Conservation (phyloP, 1,140 invertebrate genomes). For the Charaxes varanes region DNA sequence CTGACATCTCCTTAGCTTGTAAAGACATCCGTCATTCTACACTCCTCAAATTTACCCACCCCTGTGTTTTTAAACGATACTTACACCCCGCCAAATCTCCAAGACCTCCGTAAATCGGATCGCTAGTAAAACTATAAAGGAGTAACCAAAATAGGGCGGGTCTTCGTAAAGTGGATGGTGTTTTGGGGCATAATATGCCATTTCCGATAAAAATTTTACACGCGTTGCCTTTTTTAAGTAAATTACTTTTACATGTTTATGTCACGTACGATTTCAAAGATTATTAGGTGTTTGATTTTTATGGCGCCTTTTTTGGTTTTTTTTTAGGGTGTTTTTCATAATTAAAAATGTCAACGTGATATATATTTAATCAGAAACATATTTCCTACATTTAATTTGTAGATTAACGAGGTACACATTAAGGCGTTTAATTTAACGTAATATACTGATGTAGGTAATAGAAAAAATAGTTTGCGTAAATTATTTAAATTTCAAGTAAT, state of each 20-base stretch:
- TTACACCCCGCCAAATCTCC: constrained; percentile 29
- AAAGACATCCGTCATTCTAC: constrained; percentile 67
- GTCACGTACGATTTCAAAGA: background rate
- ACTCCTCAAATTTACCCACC: constrained; percentile 40
- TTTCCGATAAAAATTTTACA: constrained; percentile 47
- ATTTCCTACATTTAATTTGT: no score
- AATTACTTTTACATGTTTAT: constrained; percentile 1
- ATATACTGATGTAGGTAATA: no score
- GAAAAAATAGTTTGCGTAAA: no score
- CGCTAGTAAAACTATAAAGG: constrained; percentile 11
- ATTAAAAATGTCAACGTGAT: no score
- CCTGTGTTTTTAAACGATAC: constrained; percentile 41
- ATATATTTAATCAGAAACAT: no score
- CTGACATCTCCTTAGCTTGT: constrained; percentile 58
- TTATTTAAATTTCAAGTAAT: no score
- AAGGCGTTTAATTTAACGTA: no score
- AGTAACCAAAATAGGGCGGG: constrained; percentile 15
- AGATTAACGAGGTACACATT: no score
- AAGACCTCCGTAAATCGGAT: constrained; percentile 17
- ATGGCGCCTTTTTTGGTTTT: no score
- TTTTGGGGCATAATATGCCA: constrained; percentile 47
- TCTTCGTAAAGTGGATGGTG: constrained; percentile 26
- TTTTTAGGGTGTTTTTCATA: no score
- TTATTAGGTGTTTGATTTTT: no score
- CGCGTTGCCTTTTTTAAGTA: constrained; percentile 4